Percentiles rank a stretch among this genome's conserved stretches.
These are phyloP conservation scores for Caenorhabditis angaria DNA, from an alignment of 2,888 invertebrate species.

Conservation along the genomic window DNA sequence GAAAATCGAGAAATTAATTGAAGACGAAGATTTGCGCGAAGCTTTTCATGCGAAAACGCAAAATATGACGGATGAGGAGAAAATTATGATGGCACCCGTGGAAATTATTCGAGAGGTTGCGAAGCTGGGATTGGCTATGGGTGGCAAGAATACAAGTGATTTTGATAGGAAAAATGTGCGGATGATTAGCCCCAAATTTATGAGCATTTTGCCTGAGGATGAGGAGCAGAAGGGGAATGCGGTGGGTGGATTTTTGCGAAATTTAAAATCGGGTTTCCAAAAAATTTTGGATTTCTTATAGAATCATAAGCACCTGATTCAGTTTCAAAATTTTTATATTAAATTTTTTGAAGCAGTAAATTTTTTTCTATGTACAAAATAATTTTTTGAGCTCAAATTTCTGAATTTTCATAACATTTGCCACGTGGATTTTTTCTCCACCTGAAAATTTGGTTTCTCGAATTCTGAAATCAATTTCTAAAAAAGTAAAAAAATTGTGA, in stretches of 20 bases:
- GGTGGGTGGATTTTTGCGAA: slow-evolving; percentile 10
- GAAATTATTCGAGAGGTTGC: slow-evolving; percentile 37
- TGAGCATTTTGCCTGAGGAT: slow-evolving; percentile 34
- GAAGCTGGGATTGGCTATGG: slow-evolving; percentile 45
- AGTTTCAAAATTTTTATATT: no score
- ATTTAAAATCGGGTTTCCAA: neutral
- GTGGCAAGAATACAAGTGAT: slow-evolving; percentile 54
- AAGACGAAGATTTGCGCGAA: slow-evolving; percentile 37
- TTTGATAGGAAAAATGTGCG: slow-evolving; percentile 52
- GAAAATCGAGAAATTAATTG: slow-evolving; percentile 24
- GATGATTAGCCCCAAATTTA: slow-evolving; percentile 40
- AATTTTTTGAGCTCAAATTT: no score
- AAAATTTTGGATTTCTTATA: neutral
- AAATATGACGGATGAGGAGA: slow-evolving; percentile 40
- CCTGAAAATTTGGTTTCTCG: no score
- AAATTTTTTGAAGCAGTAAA: no score
- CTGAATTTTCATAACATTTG: no score
- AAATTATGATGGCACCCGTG: slow-evolving; percentile 29
- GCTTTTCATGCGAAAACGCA: slow-evolving; percentile 23
- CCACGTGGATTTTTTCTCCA: no score
- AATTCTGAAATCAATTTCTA: no score
- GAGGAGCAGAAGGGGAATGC: slow-evolving; percentile 24
- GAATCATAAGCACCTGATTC: no score
- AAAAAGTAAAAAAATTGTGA: no score
- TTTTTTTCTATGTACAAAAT: no score